These are phyloP conservation scores for Pachycephus smyrnensis DNA, from an alignment of 2,888 invertebrate species.

Conservation along the genomic window DNA sequence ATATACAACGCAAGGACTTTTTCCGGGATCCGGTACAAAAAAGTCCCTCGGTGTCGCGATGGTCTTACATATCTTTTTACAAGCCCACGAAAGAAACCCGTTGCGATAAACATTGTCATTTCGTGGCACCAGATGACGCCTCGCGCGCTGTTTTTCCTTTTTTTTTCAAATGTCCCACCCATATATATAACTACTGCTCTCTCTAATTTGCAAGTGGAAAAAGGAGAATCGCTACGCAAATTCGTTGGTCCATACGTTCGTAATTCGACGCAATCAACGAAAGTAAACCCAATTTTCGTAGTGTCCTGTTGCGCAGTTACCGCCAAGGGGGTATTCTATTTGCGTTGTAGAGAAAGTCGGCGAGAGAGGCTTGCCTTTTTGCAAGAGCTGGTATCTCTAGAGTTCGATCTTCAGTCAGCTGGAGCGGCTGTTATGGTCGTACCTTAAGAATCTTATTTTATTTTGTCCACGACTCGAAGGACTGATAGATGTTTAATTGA, in stretches of 20 bases:
- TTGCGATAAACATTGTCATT: neutral
- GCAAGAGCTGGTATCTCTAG: neutral
- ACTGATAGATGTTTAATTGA: neutral
- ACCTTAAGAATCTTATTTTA: neutral
- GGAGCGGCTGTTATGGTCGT: neutral
- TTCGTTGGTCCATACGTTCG: neutral
- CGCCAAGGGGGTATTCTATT: slow-evolving; percentile 27
- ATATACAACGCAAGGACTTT: neutral
- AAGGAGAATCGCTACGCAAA: neutral
- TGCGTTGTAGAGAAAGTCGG: slow-evolving; percentile 32
- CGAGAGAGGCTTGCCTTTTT: slow-evolving; percentile 16
- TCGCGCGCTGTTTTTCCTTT: neutral
- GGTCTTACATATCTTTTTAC: neutral
- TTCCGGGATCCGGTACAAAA: neutral
- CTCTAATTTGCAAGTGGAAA: neutral
- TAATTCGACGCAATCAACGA: slow-evolving; percentile 3
- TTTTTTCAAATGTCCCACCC: neutral
- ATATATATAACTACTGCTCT: neutral
- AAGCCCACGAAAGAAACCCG: neutral
- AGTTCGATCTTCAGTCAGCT: neutral
- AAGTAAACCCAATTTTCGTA: slow-evolving; percentile 17
- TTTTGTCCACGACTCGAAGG: neutral
- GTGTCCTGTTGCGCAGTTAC: slow-evolving; percentile 18
- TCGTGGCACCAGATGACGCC: neutral
- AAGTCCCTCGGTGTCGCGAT: neutral